Evolutionary conservation across 2,888 invertebrate species (phyloP).

Genomic region (Caprella mutica): DNA sequence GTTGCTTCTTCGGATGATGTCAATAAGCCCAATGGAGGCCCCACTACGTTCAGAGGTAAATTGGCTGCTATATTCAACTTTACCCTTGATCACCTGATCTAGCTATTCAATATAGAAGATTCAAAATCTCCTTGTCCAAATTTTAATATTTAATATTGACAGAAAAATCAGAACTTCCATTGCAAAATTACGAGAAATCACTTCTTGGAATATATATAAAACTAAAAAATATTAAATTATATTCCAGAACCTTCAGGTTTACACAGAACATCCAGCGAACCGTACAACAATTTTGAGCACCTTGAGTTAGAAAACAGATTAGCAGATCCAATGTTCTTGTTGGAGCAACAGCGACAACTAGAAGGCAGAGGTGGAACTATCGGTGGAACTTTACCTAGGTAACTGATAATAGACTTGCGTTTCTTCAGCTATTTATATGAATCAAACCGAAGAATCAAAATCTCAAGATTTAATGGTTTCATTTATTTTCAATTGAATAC

Average conservation of each 20-base stretch:
- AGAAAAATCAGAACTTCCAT: not conserved
- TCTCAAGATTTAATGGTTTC: too few relatives aligned
- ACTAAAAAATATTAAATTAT: not conserved
- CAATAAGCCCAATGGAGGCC: constrained; percentile 6
- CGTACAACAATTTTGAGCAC: constrained; percentile 30
- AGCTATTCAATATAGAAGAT: too few relatives aligned
- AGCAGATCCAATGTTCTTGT: constrained; percentile 9
- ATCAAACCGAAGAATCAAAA: too few relatives aligned
- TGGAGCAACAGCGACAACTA: constrained; percentile 15
- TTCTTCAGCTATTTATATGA: too few relatives aligned
- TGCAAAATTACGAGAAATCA: not conserved
- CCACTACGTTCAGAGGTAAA: too few relatives aligned
- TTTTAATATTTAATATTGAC: not conserved
- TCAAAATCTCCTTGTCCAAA: not conserved
- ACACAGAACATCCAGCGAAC: constrained; percentile 31
- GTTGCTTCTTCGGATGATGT: constrained; percentile 26
- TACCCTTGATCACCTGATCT: too few relatives aligned
- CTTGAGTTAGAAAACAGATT: constrained; percentile 11
- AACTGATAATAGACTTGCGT: too few relatives aligned
- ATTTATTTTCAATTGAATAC: too few relatives aligned
- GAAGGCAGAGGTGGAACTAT: constrained; percentile 8
- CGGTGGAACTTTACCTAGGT: constrained; percentile 7
- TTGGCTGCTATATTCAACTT: too few relatives aligned
- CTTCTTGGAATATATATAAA: not conserved
- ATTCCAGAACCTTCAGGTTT: constrained; percentile 22